These are phyloP conservation scores for Elanus axillaris DNA, from an alignment of 2,113 vertebrate species.

Conservation along the genomic window DNA sequence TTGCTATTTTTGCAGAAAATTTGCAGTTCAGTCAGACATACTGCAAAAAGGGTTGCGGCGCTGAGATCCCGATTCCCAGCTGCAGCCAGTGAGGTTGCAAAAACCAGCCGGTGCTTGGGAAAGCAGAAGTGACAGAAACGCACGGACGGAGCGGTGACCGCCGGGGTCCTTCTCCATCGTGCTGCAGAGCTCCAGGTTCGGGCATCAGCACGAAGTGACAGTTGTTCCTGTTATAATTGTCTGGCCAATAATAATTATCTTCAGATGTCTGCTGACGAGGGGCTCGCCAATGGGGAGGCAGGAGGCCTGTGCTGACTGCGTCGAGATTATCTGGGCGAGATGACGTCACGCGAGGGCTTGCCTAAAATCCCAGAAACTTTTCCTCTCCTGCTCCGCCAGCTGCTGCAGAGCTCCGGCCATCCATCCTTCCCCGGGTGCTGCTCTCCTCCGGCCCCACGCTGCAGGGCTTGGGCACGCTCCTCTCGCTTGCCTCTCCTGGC, in stretches of 20 bases:
- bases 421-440: neutral
- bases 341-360: slow-evolving; percentile 72
- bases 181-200: slow-evolving; percentile 48
- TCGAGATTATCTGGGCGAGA: slow-evolving; percentile 63
- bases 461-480: neutral
- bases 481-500: neutral
- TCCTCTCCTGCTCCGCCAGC: neutral
- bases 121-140: neutral
- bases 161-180: neutral
- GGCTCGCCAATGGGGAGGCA: slow-evolving; percentile 80
- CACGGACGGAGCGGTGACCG: neutral
- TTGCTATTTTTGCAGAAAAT: neutral
- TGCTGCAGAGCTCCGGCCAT: neutral
- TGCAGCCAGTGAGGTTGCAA: neutral
- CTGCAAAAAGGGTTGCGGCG: neutral
- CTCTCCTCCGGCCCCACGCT: neutral
- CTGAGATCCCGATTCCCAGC: neutral
- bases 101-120: neutral
- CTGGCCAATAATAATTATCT: slow-evolving; percentile 85
- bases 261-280: slow-evolving; percentile 97
- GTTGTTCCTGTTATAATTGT: slow-evolving; percentile 71
- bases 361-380: slow-evolving; percentile 66
- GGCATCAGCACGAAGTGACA: slow-evolving; percentile 57
- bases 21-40: accelerated
- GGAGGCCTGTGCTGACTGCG: slow-evolving; percentile 80